Evolutionary conservation across 2,888 invertebrate genomes (phyloP), one percentile per base, ranked within the genome.

Genomic region (Brenthis hecate): DNA sequence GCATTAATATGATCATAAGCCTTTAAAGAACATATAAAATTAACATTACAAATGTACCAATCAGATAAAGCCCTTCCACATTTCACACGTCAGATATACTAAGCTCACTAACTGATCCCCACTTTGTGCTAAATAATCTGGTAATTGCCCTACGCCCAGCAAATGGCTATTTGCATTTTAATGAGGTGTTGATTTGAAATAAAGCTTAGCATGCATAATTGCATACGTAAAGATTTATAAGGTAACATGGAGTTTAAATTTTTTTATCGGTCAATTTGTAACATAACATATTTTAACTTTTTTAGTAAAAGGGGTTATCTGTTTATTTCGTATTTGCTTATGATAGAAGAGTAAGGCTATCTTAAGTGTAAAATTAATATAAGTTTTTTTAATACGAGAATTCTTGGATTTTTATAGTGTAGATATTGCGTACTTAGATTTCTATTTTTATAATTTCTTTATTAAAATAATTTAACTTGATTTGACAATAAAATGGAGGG

Each of bases 141-240:
- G 82, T 89, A 86, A 87, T 87, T 88, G 85, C 82, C 75, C 79
- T 78, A 75, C 80, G 77, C 74, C 79, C 78, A 75, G 81, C 84
- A 85, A 85, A 85, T 85, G 84, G 84, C 76, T 77, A 90, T 91
- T 91, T 88, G 86, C 90, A 91, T 91, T 86, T 89, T 88, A 87
- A 91, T 87, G 84, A 88, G 84, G 85, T 81, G 88, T 84, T 87
- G 85, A 87, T 91, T 90, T 85, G 83, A 85, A 86, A 83, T 87
- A 83, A 87, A 85, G 85, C 83, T 75, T 72, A 54, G 77, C 78
- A 74, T 75, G 81, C 80, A 84, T 87, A 82, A 79, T 85, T 85
- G 53, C 53, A 62, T 43, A 23, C 14, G 16, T 54, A 19, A 62
- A 36, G 23, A 36, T 43, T 19, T 19, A 53, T 43, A 48, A 13